These are phyloP conservation scores for Nymphalis urticae DNA, from an alignment of 2,888 invertebrate species.

Conservation along the genomic window DNA sequence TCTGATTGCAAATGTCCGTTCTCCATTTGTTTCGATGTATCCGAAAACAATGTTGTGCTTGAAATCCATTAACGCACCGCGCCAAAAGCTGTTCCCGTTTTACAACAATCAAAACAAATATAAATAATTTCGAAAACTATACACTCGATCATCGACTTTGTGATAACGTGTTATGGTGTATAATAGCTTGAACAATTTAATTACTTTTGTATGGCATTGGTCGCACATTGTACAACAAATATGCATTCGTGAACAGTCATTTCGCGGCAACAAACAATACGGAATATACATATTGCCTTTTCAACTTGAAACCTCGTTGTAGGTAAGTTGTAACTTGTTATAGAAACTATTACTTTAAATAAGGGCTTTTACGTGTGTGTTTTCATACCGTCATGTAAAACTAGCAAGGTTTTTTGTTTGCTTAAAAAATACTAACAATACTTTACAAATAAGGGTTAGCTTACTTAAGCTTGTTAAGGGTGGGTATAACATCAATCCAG, in stretches of 20 bases:
- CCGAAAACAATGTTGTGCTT: constrained; percentile 71
- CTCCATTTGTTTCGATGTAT: constrained; percentile 60
- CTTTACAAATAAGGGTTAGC: too few relatives aligned
- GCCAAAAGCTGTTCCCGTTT: constrained; percentile 57
- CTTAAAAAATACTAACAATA: too few relatives aligned
- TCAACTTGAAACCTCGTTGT: constrained; percentile 27
- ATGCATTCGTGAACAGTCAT: constrained; percentile 54
- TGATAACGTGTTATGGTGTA: not conserved
- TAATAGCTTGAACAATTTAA: constrained; percentile 10
- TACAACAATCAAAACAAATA: constrained; percentile 39
- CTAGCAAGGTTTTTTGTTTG: too few relatives aligned
- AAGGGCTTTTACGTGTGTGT: not conserved
- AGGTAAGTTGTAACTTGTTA: constrained; percentile 26
- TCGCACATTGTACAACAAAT: constrained; percentile 49
- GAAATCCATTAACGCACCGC: constrained; percentile 68
- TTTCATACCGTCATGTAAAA: not conserved
- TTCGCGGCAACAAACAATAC: constrained; percentile 48
- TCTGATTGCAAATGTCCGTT: constrained; percentile 54
- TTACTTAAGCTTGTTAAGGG: too few relatives aligned
- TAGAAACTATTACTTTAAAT: constrained; percentile 18
- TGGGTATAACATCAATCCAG: too few relatives aligned
- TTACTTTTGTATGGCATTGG: not conserved
- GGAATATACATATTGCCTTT: constrained; percentile 48
- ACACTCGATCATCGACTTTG: constrained; percentile 18
- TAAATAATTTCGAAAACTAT: not conserved